Evolutionary conservation across 1,140 invertebrate species (phyloP).

Genomic region (Microplitis mediator): DNA sequence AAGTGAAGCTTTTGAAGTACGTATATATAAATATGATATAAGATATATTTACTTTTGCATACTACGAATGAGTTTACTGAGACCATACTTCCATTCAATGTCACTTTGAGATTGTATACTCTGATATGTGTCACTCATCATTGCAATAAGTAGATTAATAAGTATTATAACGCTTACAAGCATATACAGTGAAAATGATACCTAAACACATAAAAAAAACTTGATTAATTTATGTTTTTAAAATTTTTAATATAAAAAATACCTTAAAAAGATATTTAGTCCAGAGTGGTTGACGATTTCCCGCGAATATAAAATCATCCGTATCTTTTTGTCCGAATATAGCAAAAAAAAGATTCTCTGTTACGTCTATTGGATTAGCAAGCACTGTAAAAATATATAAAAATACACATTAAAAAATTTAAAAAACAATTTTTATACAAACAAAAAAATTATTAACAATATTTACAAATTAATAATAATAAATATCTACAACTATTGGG

Average conservation of each 20-base stretch:
- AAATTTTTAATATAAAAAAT: conserved; percentile 58
- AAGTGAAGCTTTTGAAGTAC: neutral
- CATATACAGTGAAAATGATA: conserved; percentile 78
- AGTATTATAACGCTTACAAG: conserved; percentile 97
- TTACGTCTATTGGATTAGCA: conserved; percentile 86
- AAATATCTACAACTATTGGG: neutral
- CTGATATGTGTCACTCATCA: conserved; percentile 99
- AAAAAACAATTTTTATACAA: neutral
- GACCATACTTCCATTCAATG: conserved; percentile 99
- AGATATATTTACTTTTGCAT: conserved; percentile 76
- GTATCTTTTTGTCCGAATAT: conserved; percentile 96
- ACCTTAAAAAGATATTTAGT: conserved; percentile 82
- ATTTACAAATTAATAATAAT: neutral
- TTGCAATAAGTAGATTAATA: conserved; percentile 99
- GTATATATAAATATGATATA: neutral
- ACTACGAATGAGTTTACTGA: conserved; percentile 97
- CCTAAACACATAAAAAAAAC: conserved; percentile 40
- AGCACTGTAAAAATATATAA: conserved; percentile 71
- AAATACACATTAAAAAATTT: conserved; percentile 1
- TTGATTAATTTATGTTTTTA: neutral
- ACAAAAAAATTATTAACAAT: neutral
- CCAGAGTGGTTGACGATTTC: conserved; percentile 70
- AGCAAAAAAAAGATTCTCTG: conserved; percentile 98
- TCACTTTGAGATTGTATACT: conserved; percentile 98
- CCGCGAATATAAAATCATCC: conserved; percentile 70